Percentiles rank a stretch among this genome's conserved stretches.
phyloP scores from a whole-genome alignment of 2,113 vertebrate genomes.

The Chrysemys picta region DNA sequence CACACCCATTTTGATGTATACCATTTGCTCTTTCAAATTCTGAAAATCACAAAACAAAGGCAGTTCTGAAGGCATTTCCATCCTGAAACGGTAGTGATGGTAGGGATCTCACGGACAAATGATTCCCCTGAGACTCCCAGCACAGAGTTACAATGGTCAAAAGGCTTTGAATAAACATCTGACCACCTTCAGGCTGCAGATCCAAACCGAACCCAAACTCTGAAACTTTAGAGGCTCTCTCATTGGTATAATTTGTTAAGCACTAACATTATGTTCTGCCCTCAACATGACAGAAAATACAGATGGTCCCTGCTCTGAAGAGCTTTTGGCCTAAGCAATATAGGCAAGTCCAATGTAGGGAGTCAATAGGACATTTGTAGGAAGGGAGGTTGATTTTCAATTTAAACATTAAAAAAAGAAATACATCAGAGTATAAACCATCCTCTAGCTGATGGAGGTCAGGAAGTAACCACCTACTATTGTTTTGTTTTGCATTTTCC shows the following conservation, averaged over 20 bases:
- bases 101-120: not conserved
- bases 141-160: slow-evolving; percentile 30
- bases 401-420: not conserved
- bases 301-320: not conserved
- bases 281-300: not conserved
- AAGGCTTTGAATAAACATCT: slow-evolving; percentile 56
- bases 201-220: not conserved
- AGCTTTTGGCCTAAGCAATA: not conserved
- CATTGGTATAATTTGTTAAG: slow-evolving; percentile 48
- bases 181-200: slow-evolving; percentile 34
- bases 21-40: not conserved
- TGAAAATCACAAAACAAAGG: fast-evolving
- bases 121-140: slow-evolving; percentile 45
- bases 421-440: not conserved
- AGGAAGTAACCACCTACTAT: not conserved
- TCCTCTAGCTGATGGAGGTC: not conserved
- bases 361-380: not conserved
- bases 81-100: not conserved
- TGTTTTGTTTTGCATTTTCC: not conserved
- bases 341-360: not conserved
- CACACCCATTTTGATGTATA: not conserved
- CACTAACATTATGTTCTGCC: slow-evolving; percentile 6
- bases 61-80: not conserved
- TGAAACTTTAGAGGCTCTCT: slow-evolving; percentile 34
- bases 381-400: not conserved